Conservation (phyloP, 2,797 vertebrate species). For the Paratrypauchen microcephalus region DNA sequence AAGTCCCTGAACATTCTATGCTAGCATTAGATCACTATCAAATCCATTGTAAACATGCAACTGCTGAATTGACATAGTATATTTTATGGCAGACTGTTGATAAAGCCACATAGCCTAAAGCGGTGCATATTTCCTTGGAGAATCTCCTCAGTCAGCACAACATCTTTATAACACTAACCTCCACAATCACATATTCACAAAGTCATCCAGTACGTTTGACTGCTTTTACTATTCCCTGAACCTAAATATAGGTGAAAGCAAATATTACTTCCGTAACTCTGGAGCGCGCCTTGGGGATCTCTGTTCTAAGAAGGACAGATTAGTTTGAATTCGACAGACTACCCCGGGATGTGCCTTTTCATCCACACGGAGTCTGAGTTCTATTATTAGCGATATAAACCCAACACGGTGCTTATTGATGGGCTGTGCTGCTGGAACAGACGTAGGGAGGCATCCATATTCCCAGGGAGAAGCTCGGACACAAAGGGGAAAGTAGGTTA, state of each 20-base stretch:
- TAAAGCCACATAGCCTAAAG: not conserved
- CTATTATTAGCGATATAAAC: conserved; percentile 57
- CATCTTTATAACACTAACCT: conserved; percentile 10
- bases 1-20: not conserved
- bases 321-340: conserved; percentile 56
- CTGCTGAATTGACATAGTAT: not conserved
- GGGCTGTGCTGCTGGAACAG: conserved; percentile 40
- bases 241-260: conserved; percentile 34
- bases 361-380: conserved; percentile 30
- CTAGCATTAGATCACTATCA: not conserved
- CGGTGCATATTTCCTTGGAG: not conserved
- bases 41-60: not conserved
- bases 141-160: conserved; percentile 14
- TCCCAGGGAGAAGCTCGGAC: conserved; percentile 38
- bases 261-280: conserved; percentile 60
- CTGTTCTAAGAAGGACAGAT: conserved; percentile 54
- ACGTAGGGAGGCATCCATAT: conserved; percentile 54
- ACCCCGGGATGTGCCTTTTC: conserved; percentile 29
- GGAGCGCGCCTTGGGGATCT: conserved; percentile 44
- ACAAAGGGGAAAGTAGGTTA: conserved; percentile 67
- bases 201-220: conserved; percentile 51
- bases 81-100: not conserved
- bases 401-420: conserved; percentile 55
- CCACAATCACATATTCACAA: conserved; percentile 10
- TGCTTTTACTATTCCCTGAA: conserved; percentile 49